Percentiles rank a stretch among this genome's conserved stretches.
These are phyloP conservation scores for Agapornis roseicollis DNA, from an alignment of 2,113 vertebrate genomes.

Conservation along the genomic window DNA sequence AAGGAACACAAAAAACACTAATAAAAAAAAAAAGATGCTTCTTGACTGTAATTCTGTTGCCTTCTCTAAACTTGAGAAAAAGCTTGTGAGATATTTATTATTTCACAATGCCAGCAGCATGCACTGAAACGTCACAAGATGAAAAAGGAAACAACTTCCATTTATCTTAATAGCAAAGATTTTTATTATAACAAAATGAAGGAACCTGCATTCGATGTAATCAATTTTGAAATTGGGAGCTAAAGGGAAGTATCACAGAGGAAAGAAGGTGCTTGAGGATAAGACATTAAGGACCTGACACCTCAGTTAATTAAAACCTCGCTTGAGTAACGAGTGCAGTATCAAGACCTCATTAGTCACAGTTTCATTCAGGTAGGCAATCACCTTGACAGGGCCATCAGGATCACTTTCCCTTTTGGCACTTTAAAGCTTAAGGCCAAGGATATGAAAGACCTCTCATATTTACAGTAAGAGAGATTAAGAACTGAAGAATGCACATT, in stretches of 20 bases:
- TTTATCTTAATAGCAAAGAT: not conserved
- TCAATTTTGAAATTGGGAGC: not conserved
- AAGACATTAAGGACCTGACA: conserved; percentile 24
- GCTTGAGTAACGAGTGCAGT: not conserved
- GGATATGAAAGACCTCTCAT: not conserved
- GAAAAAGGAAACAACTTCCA: not conserved
- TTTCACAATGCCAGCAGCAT: not conserved
- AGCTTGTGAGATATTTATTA: not conserved
- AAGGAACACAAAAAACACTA: not conserved
- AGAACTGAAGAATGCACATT: not conserved
- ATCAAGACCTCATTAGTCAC: conserved; percentile 20
- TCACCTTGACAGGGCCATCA: not conserved
- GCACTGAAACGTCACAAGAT: not conserved
- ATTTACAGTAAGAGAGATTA: not conserved
- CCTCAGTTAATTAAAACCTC: conserved; percentile 39
- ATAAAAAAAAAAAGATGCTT: not conserved
- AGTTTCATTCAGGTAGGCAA: not conserved
- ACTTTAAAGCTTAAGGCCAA: not conserved
- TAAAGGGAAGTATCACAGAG: not conserved
- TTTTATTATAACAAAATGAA: not conserved
- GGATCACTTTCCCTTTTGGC: not conserved
- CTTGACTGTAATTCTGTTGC: not conserved
- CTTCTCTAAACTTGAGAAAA: not conserved
- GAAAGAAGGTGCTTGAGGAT: not conserved
- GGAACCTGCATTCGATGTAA: not conserved